Conservation (phyloP, 37 sponge, comb jelly and placozoan genomes). For the Trichoplax adhaerens region DNA sequence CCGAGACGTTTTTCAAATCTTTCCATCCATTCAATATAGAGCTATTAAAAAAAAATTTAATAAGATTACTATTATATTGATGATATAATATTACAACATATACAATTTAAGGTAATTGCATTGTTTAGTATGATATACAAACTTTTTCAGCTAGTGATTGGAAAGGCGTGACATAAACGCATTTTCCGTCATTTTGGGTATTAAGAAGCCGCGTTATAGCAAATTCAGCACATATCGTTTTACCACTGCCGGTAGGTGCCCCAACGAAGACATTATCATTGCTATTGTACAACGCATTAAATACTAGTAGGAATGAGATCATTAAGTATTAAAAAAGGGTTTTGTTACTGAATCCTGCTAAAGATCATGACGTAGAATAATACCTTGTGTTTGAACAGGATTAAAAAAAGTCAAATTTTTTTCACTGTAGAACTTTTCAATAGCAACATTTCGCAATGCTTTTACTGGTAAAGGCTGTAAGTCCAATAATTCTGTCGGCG, state of each 20-base stretch:
- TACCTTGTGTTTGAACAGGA: constrained; percentile 94
- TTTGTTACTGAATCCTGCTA: too few species aligned
- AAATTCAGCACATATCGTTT: constrained; percentile 98
- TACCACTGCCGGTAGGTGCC: constrained; percentile 95
- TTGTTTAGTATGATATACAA: background rate
- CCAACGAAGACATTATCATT: constrained; percentile 96
- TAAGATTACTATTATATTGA: background rate
- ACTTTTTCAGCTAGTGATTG: constrained; percentile 77
- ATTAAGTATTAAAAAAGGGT: too few species aligned
- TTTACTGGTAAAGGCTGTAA: constrained; percentile 93
- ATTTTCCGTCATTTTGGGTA: constrained; percentile 37
- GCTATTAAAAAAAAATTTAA: constrained; percentile 13
- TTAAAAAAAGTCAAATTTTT: constrained; percentile 74
- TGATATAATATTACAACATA: background rate
- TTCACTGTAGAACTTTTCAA: constrained; percentile 69
- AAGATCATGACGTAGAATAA: background rate
- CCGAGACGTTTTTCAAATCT: constrained; percentile 69
- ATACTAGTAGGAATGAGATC: constrained; percentile 27
- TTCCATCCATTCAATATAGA: constrained; percentile 68
- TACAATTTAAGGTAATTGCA: background rate
- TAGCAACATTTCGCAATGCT: constrained; percentile 63
- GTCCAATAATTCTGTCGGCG: constrained; percentile 92
- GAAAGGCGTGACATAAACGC: constrained; percentile 83
- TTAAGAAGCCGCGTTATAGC: constrained; percentile 71
- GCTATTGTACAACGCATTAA: constrained; percentile 90